Evolutionary conservation across 2,797 vertebrate genomes (phyloP), one percentile per base, ranked within the genome.

Genomic region (Passerculus sandwichensis): DNA sequence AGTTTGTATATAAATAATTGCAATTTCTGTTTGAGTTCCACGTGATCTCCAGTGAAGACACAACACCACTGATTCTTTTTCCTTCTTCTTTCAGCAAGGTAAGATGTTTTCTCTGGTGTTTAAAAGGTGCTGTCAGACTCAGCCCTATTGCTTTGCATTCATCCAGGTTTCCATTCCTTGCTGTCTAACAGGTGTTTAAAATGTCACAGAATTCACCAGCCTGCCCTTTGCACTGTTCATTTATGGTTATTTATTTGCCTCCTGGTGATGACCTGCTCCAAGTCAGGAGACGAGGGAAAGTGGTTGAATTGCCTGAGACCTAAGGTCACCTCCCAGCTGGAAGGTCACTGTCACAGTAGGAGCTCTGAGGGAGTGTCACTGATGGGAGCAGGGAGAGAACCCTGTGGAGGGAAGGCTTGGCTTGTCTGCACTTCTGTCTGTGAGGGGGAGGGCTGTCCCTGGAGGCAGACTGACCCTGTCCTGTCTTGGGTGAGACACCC

Each of bases 181-280:
- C 59, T 84, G 20, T 71, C 77, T 78, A 79, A 36, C 59, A 85
- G 42, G 47, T 88, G 48, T 57, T 82, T 80, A 51, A 94, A 92
- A 90, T 76, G 70, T 74, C 50, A 81, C 26, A 67, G 81, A 82
- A 50, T 19, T 88, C 57, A 23, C 29, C 65, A 73, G 21, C 45
- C 59, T 11, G 10, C 53, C 54, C 75, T 42, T 50, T 38, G 42
- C 42, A 54, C 17, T 30, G 48, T 29, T 91, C 14, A 8, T 32
- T 78, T 81, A 6, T 40, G 54, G 18, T 72, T 70, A 44, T 61
- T 79, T 83, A 21, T 66, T 75, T 72, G 38, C 59, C 17, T 78
- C 18, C 30, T 59, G 56, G 25, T 61, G 47, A 65, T 85, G 54
- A 71, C 62, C 65, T 80, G 60, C 75, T 88, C 29, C 29, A 77